These are phyloP conservation scores for Leptobrachium leishanense DNA, from an alignment of 2,113 vertebrate species.

Conservation along the genomic window DNA sequence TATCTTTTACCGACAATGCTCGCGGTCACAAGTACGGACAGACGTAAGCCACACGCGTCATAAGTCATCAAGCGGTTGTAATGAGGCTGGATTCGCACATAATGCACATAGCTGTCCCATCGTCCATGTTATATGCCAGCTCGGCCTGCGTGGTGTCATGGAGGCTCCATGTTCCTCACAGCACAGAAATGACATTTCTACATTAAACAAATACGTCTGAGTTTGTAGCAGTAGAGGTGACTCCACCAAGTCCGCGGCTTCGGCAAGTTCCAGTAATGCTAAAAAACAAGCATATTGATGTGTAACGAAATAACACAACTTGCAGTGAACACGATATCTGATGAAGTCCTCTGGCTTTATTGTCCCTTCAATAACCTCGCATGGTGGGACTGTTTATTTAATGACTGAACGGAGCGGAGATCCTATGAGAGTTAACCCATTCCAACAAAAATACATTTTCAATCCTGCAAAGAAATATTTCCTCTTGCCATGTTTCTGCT, in stretches of 20 bases:
- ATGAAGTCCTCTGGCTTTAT: conserved; percentile 29
- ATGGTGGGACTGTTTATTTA: conserved; percentile 42
- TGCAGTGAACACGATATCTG: conserved; percentile 13
- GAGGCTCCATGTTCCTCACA: too few species aligned
- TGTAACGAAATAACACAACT: conserved; percentile 25
- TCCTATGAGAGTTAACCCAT: conserved; percentile 44
- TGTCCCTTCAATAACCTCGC: conserved; percentile 46
- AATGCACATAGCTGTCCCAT: too few species aligned
- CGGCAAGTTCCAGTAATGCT: background rate
- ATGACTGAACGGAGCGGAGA: conserved; percentile 37
- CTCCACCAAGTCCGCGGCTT: background rate
- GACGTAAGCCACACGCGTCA: too few species aligned
- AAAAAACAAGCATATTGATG: background rate
- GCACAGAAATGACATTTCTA: too few species aligned
- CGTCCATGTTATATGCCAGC: too few species aligned
- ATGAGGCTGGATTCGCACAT: too few species aligned
- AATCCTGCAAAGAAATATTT: conserved; percentile 44
- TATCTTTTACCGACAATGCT: too few species aligned
- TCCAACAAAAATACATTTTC: conserved; percentile 48
- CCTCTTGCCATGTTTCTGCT: conserved; percentile 38
- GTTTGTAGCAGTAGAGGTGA: background rate
- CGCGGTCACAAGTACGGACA: too few species aligned
- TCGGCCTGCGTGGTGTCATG: too few species aligned
- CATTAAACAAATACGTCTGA: too few species aligned
- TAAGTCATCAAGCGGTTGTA: too few species aligned